Conservation (phyloP, 1,140 invertebrate species). For the Musca domestica region DNA sequence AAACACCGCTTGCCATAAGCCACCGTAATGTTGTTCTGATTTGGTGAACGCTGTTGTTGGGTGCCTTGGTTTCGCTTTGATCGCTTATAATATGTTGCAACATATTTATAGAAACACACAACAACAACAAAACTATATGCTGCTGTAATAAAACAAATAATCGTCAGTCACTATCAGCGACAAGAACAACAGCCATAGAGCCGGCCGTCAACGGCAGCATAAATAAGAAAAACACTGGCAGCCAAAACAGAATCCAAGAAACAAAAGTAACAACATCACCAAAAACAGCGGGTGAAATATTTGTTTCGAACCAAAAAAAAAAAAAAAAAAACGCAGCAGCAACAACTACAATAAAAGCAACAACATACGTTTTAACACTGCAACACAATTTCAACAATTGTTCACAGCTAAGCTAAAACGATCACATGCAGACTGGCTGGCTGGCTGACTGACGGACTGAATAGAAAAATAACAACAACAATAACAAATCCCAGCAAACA, state of each 20-base stretch:
- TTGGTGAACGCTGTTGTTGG: background rate
- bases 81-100: constrained; percentile 17
- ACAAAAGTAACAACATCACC: constrained; percentile 14
- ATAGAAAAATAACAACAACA: no score
- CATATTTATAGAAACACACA: constrained; percentile 16
- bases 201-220: background rate
- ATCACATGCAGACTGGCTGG: no score
- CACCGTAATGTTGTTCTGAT: background rate
- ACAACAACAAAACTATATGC: no score
- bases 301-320: background rate
- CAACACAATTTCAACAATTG: background rate
- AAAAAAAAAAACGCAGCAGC: background rate
- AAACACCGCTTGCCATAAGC: background rate
- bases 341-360: background rate
- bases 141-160: constrained; percentile 13
- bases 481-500: no score
- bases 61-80: background rate
- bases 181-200: constrained; percentile 1
- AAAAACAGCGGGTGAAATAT: constrained; percentile 22
- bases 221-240: background rate
- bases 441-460: no score
- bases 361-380: background rate
- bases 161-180: constrained; percentile 14
- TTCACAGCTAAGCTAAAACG: no score
- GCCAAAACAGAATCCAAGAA: background rate